Evolutionary conservation across 2,888 invertebrate species (phyloP).

Genomic region (Athripsodes cinereus): DNA sequence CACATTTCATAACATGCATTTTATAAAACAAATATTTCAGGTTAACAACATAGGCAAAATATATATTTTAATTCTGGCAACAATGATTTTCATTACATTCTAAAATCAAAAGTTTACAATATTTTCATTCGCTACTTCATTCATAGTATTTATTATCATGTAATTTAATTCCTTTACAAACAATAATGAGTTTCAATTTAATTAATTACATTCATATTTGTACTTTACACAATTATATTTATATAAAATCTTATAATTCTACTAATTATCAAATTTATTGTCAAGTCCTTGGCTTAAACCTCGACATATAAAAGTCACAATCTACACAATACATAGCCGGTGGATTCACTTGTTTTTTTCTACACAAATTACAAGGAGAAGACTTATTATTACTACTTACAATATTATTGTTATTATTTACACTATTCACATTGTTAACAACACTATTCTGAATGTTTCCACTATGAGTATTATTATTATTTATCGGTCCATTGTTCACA

Average conservation of each 20-base stretch:
- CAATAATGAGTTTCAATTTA: too few species aligned
- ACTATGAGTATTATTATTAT: constrained; percentile 10
- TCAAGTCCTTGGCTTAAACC: constrained; percentile 63
- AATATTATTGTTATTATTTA: constrained; percentile 28
- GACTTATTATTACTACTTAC: constrained; percentile 37
- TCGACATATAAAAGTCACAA: constrained; percentile 89
- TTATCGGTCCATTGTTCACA: constrained; percentile 9
- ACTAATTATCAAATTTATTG: too few species aligned
- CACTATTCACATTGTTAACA: constrained; percentile 29
- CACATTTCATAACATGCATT: constrained; percentile 12
- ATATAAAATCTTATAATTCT: neutral
- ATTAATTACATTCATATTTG: neutral
- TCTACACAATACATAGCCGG: constrained; percentile 82
- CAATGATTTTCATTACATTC: neutral
- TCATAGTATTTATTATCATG: neutral
- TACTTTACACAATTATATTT: neutral
- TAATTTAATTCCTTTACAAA: neutral
- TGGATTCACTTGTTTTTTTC: constrained; percentile 73
- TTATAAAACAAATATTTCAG: neutral
- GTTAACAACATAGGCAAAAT: constrained; percentile 1
- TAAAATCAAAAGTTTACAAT: too few species aligned
- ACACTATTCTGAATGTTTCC: constrained; percentile 11
- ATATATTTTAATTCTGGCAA: neutral
- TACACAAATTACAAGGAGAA: constrained; percentile 73
- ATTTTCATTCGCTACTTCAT: neutral